Conservation (phyloP, 2,113 vertebrate genomes). For the Agelaius phoeniceus region DNA sequence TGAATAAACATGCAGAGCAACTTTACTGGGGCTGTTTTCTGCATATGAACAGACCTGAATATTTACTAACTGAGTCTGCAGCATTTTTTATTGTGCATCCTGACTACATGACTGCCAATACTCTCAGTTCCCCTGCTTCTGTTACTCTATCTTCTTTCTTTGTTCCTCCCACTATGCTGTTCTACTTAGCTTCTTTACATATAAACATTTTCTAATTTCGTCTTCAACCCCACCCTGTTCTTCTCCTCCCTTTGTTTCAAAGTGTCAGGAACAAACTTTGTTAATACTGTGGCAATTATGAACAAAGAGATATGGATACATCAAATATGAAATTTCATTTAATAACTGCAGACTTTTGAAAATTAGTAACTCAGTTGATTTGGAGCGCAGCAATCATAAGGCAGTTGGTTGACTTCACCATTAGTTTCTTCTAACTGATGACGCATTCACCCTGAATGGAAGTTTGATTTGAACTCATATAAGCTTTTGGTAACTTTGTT, state of each 20-base stretch:
- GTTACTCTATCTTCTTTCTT: neutral
- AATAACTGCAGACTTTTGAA: neutral
- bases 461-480: neutral
- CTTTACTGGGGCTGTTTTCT: neutral
- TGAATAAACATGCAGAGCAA: neutral
- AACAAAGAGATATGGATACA: neutral
- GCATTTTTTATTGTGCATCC: neutral
- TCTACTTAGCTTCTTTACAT: neutral
- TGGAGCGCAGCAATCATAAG: neutral
- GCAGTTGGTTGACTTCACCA: neutral
- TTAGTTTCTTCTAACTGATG: neutral
- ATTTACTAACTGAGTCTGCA: neutral
- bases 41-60: neutral
- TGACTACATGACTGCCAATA: neutral
- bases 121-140: neutral
- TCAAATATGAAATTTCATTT: neutral
- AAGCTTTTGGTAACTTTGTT: neutral
- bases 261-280: neutral
- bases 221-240: accelerated
- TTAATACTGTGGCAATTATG: neutral
- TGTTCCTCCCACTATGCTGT: neutral
- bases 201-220: neutral
- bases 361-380: neutral
- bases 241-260: neutral
- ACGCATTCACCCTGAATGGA: accelerated